Conservation (phyloP, 2,888 invertebrate species). For the Nomada hirtipes region DNA sequence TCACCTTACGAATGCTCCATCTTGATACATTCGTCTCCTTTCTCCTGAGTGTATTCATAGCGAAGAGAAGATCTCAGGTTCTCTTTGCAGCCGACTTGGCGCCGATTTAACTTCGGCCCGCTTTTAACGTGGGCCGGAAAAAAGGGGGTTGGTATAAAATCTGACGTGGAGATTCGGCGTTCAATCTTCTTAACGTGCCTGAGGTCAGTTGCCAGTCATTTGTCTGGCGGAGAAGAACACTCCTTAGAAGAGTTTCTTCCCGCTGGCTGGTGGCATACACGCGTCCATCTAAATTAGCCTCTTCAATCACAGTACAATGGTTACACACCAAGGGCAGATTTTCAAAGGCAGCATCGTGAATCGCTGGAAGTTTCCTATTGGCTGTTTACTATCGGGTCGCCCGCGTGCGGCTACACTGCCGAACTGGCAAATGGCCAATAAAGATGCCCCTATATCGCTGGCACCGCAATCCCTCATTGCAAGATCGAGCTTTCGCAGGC, state of each 20-base stretch:
- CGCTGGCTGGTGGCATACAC: constrained; percentile 46
- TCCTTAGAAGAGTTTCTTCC: constrained; percentile 60
- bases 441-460: constrained; percentile 53
- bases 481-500: constrained; percentile 54
- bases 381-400: constrained; percentile 66
- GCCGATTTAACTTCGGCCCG: constrained; percentile 45
- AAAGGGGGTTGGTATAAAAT: constrained; percentile 38
- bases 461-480: constrained; percentile 62
- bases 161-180: constrained; percentile 60
- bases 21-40: background rate
- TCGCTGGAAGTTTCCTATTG: constrained; percentile 66
- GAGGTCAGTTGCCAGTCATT: constrained; percentile 69
- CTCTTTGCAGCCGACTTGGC: constrained; percentile 26
- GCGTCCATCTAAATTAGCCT: constrained; percentile 71
- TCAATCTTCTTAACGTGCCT: constrained; percentile 65
- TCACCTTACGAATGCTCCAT: constrained; percentile 4
- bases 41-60: background rate
- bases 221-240: constrained; percentile 60
- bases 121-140: constrained; percentile 38
- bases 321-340: constrained; percentile 64
- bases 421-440: constrained; percentile 69
- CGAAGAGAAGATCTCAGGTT: background rate
- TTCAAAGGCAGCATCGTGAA: constrained; percentile 65
- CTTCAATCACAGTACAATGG: constrained; percentile 71
- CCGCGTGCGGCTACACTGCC: constrained; percentile 41